Base-by-base conservation (phyloP, 1,140 invertebrate species). In the Heliconius nattereri region DNA sequence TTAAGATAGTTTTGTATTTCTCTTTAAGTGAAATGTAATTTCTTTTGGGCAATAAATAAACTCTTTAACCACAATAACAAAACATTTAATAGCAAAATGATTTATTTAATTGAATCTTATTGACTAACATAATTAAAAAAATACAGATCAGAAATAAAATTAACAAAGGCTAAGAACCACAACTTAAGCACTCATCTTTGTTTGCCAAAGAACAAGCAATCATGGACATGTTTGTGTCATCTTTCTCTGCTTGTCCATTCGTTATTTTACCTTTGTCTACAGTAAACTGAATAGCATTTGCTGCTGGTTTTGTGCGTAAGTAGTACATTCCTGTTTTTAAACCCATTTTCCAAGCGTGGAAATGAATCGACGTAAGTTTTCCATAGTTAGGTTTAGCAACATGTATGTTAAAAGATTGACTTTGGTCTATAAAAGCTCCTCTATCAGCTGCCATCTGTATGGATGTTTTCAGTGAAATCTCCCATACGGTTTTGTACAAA, bases 241-340 rank as follows among this genome's bases (percentile, higher is more conserved):
- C 93, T 71, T 92, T 91, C 78, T 90, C 87, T 29, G 90, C 85
- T 81, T 90, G 88, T 75, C 88, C 86, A 84, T 92, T 91, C 35
- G 72, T 74, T 72, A 89, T 91, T 91, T 97, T 98, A 1, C 96
- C 95, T 90, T 99, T 99, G 91, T 99, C 98, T 1, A 99, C 98
- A 19, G 99, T 99, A 91, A 99, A 99, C 91, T 99, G 98, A 86
- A 99, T 98, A 9, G 99, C 98, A 90, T 98, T 97, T 3, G 98
- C 98, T 8, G 99, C 99, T 11, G 99, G 98, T 87, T 99, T 99
- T 0, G 98, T 99, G 40, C 99, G 95, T 78, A 99, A 95, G 92
- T 99, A 99, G 93, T 99, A 99, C 98, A 99, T 99, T 54, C 99
- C 99, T 40, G 99, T 99, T 95, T 99, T 99, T 19, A 99, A 95